Base-by-base conservation (phyloP, 1,140 invertebrate species). In the Drosophila pachea region DNA sequence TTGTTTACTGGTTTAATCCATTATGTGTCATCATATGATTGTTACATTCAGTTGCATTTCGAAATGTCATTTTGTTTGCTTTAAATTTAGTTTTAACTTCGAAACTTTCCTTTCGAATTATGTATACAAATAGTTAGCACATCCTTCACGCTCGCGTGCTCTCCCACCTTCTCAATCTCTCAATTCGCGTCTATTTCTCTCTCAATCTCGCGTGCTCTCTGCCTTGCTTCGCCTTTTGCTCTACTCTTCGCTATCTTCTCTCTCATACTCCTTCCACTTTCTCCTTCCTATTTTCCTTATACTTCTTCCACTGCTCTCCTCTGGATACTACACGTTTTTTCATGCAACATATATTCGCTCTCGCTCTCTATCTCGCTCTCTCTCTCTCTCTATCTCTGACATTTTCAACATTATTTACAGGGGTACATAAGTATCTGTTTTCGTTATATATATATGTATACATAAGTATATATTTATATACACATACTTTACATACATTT, bases 1-100 rank as follows among this genome's bases (percentile, higher is more conserved):
- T 64, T 65, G 50, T 22, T 54, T 14, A 35, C 29, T 61, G 48
- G 47, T 65, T 81, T 58, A 73, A 60, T 75, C 61, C 73, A 76
- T 83, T 83, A 83, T 83, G 73, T 83, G 79, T 83, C 79, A 73
- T 84, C 55, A 73, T 70, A 84, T 83, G 79, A 83, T 83, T 83
- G 79, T 83, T 84, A 83, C 79, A 76, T 84, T 84, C 66, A 74
- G 79, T 83, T 84, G 32, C 43, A 32, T 47, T 22, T 58, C 42
- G 50, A 64, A 63, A 48, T 14, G 0, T 43, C 22, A 12, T 7
- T 32, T 31, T 14, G 40, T n/a, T 49, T 54, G 32, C 2, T 45
- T 36, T 38, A 29, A 8, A 53, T 29, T 35, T 48, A 14, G 14
- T 54, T 49, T 40, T 35, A 22, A 22, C 22, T 22, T 22, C 16